Percentiles rank a stretch among this genome's conserved stretches.
Evolutionary conservation across 1,140 invertebrate genomes (phyloP).

Genomic region (Euborellia annulipes): DNA sequence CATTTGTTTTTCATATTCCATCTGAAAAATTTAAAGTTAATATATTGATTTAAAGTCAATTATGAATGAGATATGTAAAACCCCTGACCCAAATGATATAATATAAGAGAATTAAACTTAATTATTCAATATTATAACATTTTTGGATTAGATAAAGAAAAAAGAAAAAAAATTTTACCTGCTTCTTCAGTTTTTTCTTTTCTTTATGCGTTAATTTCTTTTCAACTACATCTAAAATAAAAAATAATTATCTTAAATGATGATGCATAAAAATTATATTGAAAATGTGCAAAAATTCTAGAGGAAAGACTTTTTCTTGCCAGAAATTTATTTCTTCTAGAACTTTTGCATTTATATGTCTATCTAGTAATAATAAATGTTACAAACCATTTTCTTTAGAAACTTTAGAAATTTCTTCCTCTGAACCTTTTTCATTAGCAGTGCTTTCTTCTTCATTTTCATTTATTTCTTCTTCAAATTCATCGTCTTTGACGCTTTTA

Average conservation of each 20-base stretch:
- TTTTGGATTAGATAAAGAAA: not conserved
- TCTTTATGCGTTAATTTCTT: conserved; percentile 87
- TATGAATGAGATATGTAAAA: not conserved
- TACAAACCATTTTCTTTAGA: not conserved
- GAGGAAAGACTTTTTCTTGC: no score
- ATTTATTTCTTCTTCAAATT: conserved; percentile 1
- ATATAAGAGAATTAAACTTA: not conserved
- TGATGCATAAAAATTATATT: no score
- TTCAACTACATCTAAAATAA: conserved; percentile 23
- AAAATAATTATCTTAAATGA: conserved; percentile 4
- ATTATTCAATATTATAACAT: conserved; percentile 1
- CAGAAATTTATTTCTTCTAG: no score
- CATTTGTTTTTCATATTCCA: conserved; percentile 83
- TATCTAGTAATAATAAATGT: not conserved
- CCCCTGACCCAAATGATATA: not conserved
- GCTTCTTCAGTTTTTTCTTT: conserved; percentile 84
- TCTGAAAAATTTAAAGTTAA: conserved; percentile 31
- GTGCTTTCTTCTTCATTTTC: conserved; percentile 1
- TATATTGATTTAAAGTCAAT: conserved; percentile 1
- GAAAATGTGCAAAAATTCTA: no score
- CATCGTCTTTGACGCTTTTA: not conserved
- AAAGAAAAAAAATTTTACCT: conserved; percentile 20
- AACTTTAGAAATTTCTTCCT: no score
- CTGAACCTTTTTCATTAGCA: no score
- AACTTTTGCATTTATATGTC: not conserved